A percentile compares a stretch with the other conserved stretches of the same genome.
Conservation (phyloP, 1,140 invertebrate species). For the Plodia interpunctella region DNA sequence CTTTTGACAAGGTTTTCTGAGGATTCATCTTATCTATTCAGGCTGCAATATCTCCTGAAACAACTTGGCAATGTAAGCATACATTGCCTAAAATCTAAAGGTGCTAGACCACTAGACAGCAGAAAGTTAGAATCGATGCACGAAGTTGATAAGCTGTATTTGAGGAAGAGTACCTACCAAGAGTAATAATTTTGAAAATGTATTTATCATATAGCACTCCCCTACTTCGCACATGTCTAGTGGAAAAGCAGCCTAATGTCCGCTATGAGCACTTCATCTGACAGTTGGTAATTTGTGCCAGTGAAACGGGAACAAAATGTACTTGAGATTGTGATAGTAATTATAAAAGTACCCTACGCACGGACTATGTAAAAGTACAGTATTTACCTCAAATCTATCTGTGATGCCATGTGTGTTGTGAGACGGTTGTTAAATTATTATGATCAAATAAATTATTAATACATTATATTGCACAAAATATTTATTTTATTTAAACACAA, state of each 20-base stretch:
- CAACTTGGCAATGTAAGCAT: no score
- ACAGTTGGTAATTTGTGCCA: slow-evolving; percentile 20
- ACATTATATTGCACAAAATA: slow-evolving; percentile 10
- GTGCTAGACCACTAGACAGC: no score
- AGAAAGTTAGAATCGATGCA: no score
- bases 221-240: no score
- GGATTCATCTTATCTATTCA: no score
- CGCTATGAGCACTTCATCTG: not conserved
- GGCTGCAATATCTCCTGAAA: no score
- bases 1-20: no score
- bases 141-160: no score
- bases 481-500: slow-evolving; percentile 19
- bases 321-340: slow-evolving; percentile 28
- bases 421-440: slow-evolving; percentile 29
- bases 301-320: slow-evolving; percentile 24
- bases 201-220: no score
- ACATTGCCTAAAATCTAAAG: no score
- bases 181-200: no score
- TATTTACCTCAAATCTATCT: slow-evolving; percentile 70
- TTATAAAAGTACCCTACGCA: slow-evolving; percentile 6
- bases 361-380: slow-evolving; percentile 27
- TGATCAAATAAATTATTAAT: slow-evolving; percentile 7
- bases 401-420: slow-evolving; percentile 52
- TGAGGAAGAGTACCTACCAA: no score
- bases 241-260: not conserved